phyloP scores from a whole-genome alignment of 92 coral and sea anemone genomes.

The Heteractis magnifica region DNA sequence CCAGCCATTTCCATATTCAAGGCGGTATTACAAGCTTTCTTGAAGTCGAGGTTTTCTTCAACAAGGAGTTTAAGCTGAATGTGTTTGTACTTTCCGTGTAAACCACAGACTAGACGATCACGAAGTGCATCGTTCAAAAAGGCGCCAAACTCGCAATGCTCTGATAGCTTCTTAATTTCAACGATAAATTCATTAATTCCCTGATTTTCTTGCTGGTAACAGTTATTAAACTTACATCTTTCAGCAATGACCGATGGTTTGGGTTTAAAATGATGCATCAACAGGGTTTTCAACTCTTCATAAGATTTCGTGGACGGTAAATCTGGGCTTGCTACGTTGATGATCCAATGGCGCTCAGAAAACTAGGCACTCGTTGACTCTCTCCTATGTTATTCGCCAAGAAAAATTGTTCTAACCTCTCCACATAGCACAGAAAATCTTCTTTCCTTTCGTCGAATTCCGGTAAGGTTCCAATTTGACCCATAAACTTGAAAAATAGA shows the following conservation, averaged over 20 bases:
- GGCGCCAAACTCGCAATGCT: slow-evolving; percentile 42
- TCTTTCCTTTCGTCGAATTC: not conserved
- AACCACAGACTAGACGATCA: slow-evolving; percentile 36
- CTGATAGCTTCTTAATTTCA: slow-evolving; percentile 21
- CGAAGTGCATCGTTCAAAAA: slow-evolving; percentile 33
- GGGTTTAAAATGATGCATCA: slow-evolving; percentile 20
- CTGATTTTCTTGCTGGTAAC: slow-evolving; percentile 26
- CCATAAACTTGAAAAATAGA: too few species aligned
- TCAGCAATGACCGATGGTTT: slow-evolving; percentile 13
- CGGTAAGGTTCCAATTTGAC: not conserved
- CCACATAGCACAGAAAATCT: not conserved
- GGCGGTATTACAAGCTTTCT: slow-evolving; percentile 42
- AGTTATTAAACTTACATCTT: too few species aligned
- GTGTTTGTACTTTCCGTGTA: slow-evolving; percentile 17
- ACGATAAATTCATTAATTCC: slow-evolving; percentile 3
- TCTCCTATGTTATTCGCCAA: slow-evolving; percentile 7
- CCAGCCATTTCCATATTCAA: slow-evolving; percentile 50
- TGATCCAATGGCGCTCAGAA: slow-evolving; percentile 15
- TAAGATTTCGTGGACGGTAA: too few species aligned
- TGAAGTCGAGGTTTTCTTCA: slow-evolving; percentile 31
- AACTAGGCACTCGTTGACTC: not conserved
- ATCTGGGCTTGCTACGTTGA: not conserved
- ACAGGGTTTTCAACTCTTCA: not conserved
- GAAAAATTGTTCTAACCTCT: slow-evolving; percentile 14
- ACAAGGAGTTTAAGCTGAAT: slow-evolving; percentile 38